These are phyloP conservation scores for Gadus macrocephalus DNA, from an alignment of 2,113 vertebrate species.

Conservation along the genomic window DNA sequence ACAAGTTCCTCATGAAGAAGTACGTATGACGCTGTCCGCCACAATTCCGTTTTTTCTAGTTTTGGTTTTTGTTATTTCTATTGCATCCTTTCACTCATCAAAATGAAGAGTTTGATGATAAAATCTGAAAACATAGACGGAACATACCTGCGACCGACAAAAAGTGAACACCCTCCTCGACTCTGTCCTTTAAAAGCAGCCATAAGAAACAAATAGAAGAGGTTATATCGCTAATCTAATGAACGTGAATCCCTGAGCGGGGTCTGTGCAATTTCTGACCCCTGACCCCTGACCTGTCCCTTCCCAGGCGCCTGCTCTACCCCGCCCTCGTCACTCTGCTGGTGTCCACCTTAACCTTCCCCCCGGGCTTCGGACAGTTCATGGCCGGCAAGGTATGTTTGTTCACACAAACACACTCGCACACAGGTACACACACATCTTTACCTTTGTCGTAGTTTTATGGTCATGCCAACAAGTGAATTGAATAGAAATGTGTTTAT, in stretches of 20 bases:
- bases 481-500: background rate
- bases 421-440: constrained; percentile 1
- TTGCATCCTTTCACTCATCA: no score
- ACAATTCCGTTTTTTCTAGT: no score
- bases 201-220: no score
- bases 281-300: constrained; percentile 25
- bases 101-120: no score
- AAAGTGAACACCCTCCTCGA: no score
- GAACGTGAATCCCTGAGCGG: no score
- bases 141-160: no score
- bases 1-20: constrained; percentile 99
- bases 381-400: constrained; percentile 91
- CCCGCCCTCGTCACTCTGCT: constrained; percentile 90
- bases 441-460: background rate
- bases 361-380: constrained; percentile 94
- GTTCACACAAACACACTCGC: constrained; percentile 1
- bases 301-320: constrained; percentile 84
- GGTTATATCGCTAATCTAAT: no score
- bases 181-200: no score
- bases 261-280: background rate
- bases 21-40: constrained; percentile 60
- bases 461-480: background rate
- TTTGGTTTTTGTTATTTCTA: no score
- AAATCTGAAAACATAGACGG: no score
- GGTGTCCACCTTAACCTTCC: constrained; percentile 90